Evolutionary conservation across 2,888 invertebrate species (phyloP).

Genomic region (Rhorus exstirpatorius): DNA sequence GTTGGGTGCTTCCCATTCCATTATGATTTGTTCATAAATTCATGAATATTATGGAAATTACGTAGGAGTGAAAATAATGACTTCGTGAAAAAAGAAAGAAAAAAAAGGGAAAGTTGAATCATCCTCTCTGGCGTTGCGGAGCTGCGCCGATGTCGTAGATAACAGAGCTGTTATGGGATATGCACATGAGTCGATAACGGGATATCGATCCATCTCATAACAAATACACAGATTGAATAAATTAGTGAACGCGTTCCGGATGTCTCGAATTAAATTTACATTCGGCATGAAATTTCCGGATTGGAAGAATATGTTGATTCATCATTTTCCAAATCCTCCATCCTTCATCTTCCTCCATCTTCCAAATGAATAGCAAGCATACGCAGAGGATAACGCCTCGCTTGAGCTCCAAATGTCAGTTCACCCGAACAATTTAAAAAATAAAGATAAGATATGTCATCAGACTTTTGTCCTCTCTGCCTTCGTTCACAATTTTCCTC

Average conservation of each 20-base stretch:
- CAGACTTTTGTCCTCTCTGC: conserved; percentile 2
- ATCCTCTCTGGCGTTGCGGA: conserved; percentile 12
- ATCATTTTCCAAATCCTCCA: no score
- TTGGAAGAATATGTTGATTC: not conserved
- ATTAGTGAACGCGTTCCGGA: conserved; percentile 27
- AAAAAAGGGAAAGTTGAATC: conserved; percentile 60
- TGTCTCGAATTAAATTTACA: conserved; percentile 28
- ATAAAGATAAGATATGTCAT: not conserved
- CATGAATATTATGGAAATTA: conserved; percentile 54
- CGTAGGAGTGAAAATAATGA: conserved; percentile 30
- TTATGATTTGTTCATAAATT: conserved; percentile 32
- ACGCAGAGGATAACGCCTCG: no score
- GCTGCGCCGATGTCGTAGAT: conserved; percentile 23
- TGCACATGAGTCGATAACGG: conserved; percentile 17
- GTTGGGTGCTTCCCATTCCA: conserved; percentile 4
- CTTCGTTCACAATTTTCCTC: conserved; percentile 20
- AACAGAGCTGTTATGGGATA: conserved; percentile 25
- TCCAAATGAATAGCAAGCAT: no score
- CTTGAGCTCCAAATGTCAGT: no score
- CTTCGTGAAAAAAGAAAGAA: conserved; percentile 9
- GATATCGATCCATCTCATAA: conserved; percentile 11
- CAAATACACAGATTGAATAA: not conserved
- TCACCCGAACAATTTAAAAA: not conserved
- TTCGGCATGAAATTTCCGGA: conserved; percentile 6
- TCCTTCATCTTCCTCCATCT: no score